Base-by-base conservation (phyloP, 2,888 invertebrate genomes). In the Tethea ocularis region DNA sequence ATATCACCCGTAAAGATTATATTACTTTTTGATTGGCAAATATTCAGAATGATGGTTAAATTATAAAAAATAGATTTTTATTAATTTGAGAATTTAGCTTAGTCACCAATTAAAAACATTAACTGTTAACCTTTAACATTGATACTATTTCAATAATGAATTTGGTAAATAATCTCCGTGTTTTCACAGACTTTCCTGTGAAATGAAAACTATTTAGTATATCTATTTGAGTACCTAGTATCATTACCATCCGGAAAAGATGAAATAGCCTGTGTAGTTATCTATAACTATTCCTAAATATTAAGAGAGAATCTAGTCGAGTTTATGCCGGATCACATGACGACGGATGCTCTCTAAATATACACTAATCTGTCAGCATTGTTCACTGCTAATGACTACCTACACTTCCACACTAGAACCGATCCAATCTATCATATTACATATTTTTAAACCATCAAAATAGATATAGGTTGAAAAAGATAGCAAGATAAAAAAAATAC, bases 331-430 rank as follows among this genome's bases (percentile, higher is more conserved):
- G 57, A 63, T 57, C 64, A 64, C 62, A 61, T 61, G 66, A 57
- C 69, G 71, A 72, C 73, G 65, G 69, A 68, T 75, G 61, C 51
- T 58, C 36, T 61, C 78, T 77, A 77, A 77, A 77, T 75, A 75
- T 77, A 77, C 62, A 54, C 52, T 53, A 46, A 60, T 71, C 75
- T 68, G 74, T 75, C 74, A 74, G 71, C 75, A 63, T 60, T 57
- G 60, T 52, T 51, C 59, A 57, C 57, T 57, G 62, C 74, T 77
- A 77, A 75, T 73, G 74, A 72, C 61, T 58, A 61, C 60, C 59
- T 51, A 67, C 61, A 62, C 66, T 60, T 61, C 63, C 57, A 57
- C 51, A 51, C 59, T 55, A 51, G 52, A 54, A 60, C 36, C 51
- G 36, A 38, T 52, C 20, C 51, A 38, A 41, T 56, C n/a, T n/a